These are phyloP conservation scores for Subacronicta megacephala DNA, from an alignment of 2,888 invertebrate genomes.

Conservation along the genomic window DNA sequence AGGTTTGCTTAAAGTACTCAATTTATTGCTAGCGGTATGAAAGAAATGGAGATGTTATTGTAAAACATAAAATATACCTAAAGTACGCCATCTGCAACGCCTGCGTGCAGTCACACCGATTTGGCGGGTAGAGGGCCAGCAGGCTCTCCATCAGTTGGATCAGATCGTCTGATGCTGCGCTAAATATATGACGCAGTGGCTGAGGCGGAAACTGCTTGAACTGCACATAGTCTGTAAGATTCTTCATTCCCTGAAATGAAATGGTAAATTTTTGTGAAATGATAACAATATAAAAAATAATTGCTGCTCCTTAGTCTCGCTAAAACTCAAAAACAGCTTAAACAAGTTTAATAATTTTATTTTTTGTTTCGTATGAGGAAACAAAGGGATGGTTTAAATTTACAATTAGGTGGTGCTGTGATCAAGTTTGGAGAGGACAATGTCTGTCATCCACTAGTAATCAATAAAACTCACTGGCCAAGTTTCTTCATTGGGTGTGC, in stretches of 20 bases:
- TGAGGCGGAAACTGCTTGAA: constrained; percentile 96
- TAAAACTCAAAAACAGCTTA: too few species aligned
- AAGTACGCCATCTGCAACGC: constrained; percentile 97
- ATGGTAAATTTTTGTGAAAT: too few species aligned
- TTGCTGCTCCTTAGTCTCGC: too few species aligned
- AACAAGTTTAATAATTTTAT: too few species aligned
- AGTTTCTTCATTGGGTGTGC: constrained; percentile 96
- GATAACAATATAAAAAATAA: too few species aligned
- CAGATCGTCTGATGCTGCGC: constrained; percentile 97
- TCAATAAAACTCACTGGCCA: constrained; percentile 94
- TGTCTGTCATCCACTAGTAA: too few species aligned
- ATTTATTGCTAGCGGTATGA: too few species aligned
- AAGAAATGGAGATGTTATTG: background rate
- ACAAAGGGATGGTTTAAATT: too few species aligned
- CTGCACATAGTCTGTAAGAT: constrained; percentile 96
- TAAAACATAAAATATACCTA: constrained; percentile 75
- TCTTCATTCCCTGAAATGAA: constrained; percentile 90
- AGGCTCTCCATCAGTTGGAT: constrained; percentile 94
- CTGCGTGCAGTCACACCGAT: constrained; percentile 94
- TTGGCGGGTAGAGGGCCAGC: constrained; percentile 94
- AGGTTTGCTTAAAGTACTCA: too few species aligned
- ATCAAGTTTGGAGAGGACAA: too few species aligned
- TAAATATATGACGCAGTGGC: constrained; percentile 97
- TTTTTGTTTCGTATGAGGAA: too few species aligned
- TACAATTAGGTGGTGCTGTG: too few species aligned